A percentile compares a stretch with the other conserved stretches of the same genome.
Evolutionary conservation across 1,140 invertebrate genomes (phyloP).

Genomic region (Oryzaephilus surinamensis): DNA sequence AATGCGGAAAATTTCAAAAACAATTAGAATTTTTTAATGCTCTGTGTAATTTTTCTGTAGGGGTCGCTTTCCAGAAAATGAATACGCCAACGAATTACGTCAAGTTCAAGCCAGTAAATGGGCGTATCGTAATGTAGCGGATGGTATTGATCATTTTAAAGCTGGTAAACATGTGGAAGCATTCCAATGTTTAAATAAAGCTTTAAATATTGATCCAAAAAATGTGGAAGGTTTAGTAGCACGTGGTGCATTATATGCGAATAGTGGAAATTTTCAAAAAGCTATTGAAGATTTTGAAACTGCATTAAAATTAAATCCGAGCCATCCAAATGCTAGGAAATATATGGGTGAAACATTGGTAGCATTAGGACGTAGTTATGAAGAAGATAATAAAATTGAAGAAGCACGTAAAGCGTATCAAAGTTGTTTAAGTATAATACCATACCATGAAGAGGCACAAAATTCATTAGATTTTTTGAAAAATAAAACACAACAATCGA

Average conservation of each 20-base stretch:
- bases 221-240: constrained; percentile 93
- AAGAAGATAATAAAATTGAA: constrained; percentile 74
- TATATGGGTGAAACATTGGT: constrained; percentile 89
- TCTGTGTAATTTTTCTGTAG: constrained; percentile 45
- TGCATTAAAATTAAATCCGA: constrained; percentile 76
- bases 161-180: constrained; percentile 81
- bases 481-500: constrained; percentile 45
- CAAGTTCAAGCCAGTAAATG: constrained; percentile 84
- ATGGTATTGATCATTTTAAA: constrained; percentile 91
- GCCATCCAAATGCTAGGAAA: constrained; percentile 87
- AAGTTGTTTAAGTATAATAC: constrained; percentile 67
- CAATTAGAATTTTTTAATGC: constrained; percentile 4
- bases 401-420: constrained; percentile 76
- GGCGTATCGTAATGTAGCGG: constrained; percentile 83
- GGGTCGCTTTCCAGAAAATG: constrained; percentile 62
- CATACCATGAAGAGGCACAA: constrained; percentile 74
- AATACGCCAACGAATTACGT: constrained; percentile 72
- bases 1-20: constrained; percentile 3
- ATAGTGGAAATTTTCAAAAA: constrained; percentile 85
- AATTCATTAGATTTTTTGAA: constrained; percentile 69
- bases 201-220: constrained; percentile 78
- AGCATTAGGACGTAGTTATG: constrained; percentile 70
- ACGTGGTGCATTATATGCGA: constrained; percentile 85
- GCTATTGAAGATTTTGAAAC: constrained; percentile 91
- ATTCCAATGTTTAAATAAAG: constrained; percentile 90